phyloP scores from a whole-genome alignment of 2,113 vertebrate genomes.

The Hippocampus barbouri region DNA sequence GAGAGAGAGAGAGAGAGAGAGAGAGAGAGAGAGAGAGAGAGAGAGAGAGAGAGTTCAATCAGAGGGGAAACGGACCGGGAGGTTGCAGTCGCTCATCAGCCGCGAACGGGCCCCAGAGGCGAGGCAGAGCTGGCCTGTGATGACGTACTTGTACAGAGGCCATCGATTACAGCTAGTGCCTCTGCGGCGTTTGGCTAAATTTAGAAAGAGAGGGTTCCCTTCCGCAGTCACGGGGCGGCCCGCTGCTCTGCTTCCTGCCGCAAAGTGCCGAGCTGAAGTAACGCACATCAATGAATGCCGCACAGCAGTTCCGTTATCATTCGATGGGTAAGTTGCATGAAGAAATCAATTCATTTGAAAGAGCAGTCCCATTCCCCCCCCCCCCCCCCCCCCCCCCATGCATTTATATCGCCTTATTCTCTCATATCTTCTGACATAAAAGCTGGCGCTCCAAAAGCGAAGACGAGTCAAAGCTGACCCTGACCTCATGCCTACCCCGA shows the following conservation, averaged over 20 bases:
- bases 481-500: no score
- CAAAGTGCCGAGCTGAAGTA: constrained; percentile 30
- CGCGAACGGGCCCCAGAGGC: not conserved
- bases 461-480: no score
- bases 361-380: no score
- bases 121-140: constrained; percentile 43
- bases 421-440: no score
- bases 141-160: constrained; percentile 44
- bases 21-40: constrained; percentile 5
- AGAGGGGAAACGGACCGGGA: constrained; percentile 12
- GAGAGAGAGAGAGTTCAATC: constrained; percentile 27
- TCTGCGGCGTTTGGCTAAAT: constrained; percentile 68
- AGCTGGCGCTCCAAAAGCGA: no score
- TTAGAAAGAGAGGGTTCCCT: constrained; percentile 71
- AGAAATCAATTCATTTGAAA: not conserved
- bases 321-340: constrained; percentile 2
- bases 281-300: constrained; percentile 17
- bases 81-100: constrained; percentile 28
- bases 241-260: constrained; percentile 59
- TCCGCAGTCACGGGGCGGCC: constrained; percentile 37
- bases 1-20: constrained; percentile 15
- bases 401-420: no score
- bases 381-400: no score
- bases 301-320: not conserved
- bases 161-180: constrained; percentile 60